Conservation (phyloP, 30 jellyfish, hydroid and myxozoan genomes). For the Cassiopea andromeda region DNA sequence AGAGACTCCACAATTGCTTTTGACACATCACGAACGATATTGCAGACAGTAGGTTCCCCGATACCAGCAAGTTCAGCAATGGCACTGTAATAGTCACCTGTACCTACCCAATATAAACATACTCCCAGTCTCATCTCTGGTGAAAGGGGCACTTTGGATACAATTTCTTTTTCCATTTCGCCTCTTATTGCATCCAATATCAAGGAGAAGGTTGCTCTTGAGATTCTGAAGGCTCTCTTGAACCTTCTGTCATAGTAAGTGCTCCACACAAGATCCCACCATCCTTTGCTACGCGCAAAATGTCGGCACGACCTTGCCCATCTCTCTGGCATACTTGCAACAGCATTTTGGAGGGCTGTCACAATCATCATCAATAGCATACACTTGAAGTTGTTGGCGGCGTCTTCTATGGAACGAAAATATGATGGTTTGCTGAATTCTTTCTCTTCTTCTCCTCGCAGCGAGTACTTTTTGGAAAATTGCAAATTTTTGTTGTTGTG, state of each 20-base stretch:
- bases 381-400: conserved; percentile 10
- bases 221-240: neutral
- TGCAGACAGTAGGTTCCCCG: conserved; percentile 43
- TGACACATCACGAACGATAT: conserved; percentile 38
- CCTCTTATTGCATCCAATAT: neutral
- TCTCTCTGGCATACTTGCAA: conserved; percentile 1
- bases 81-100: conserved; percentile 41
- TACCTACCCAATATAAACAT: conserved; percentile 40
- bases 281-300: neutral
- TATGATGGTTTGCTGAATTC: conserved; percentile 1
- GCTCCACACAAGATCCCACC: conserved; percentile 13
- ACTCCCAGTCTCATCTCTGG: conserved; percentile 45
- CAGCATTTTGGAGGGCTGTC: conserved; percentile 22
- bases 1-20: conserved; percentile 33
- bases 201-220: neutral
- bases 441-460: neutral
- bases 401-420: conserved; percentile 1
- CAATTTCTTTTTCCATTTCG: conserved; percentile 14
- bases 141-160: conserved; percentile 41
- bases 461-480: neutral
- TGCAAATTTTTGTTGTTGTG: conserved; percentile 11
- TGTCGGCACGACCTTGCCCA: neutral
- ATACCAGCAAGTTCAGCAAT: conserved; percentile 57
- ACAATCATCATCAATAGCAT: conserved; percentile 8
- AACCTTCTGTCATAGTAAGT: neutral